Percentiles rank a stretch among this genome's conserved stretches.
These are phyloP conservation scores for Beroe forskalii DNA, from an alignment of 37 sponge, comb jelly and placozoan genomes.

Conservation along the genomic window DNA sequence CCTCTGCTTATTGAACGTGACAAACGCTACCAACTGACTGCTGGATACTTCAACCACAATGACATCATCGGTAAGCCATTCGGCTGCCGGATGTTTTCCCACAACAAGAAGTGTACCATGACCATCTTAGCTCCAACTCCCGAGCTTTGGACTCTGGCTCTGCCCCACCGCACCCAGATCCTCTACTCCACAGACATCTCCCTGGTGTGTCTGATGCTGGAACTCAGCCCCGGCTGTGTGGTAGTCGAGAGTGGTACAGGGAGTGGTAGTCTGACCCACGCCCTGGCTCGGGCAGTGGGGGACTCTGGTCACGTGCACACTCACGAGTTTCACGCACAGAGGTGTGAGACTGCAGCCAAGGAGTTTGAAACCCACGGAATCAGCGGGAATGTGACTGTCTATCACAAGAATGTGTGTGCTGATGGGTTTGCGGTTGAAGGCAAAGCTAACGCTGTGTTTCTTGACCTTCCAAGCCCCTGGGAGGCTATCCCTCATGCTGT, in stretches of 20 bases:
- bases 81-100: slow-evolving; percentile 83
- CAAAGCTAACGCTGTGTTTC: slow-evolving; percentile 87
- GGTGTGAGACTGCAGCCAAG: slow-evolving; percentile 75
- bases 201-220: slow-evolving; percentile 77
- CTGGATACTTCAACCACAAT: slow-evolving; percentile 74
- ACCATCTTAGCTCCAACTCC: slow-evolving; percentile 83
- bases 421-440: slow-evolving; percentile 85
- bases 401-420: slow-evolving; percentile 82
- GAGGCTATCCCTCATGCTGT: slow-evolving; percentile 73
- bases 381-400: slow-evolving; percentile 75
- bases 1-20: slow-evolving; percentile 60
- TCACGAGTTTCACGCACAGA: slow-evolving; percentile 89
- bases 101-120: slow-evolving; percentile 78
- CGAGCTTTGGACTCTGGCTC: slow-evolving; percentile 92
- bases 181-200: slow-evolving; percentile 88
- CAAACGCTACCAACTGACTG: slow-evolving; percentile 77
- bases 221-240: slow-evolving; percentile 80
- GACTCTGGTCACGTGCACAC: slow-evolving; percentile 90
- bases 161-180: slow-evolving; percentile 97
- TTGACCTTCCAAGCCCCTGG: slow-evolving; percentile 92
- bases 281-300: slow-evolving; percentile 84
- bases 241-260: slow-evolving; percentile 84
- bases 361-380: slow-evolving; percentile 88
- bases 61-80: slow-evolving; percentile 82
- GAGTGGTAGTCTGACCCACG: slow-evolving; percentile 93